These are phyloP conservation scores for Mystacides longicornis DNA, from an alignment of 2,888 invertebrate species.

Conservation along the genomic window DNA sequence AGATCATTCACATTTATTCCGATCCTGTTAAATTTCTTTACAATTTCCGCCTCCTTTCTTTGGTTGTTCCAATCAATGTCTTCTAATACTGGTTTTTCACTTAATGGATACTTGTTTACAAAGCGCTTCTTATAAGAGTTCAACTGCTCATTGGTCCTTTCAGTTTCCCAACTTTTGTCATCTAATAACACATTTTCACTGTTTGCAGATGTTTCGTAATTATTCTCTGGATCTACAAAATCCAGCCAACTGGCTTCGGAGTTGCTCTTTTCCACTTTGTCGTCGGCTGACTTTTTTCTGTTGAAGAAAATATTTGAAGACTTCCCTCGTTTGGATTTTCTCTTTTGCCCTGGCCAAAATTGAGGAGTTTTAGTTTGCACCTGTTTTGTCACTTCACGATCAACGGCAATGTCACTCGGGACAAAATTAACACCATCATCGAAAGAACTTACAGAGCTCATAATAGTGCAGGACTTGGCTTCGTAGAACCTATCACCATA, in stretches of 20 bases:
- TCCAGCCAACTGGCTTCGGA: constrained; percentile 8
- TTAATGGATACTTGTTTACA: neutral
- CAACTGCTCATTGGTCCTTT: neutral
- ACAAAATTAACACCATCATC: neutral
- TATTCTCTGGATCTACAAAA: neutral
- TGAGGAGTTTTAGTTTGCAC: neutral
- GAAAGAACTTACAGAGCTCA: neutral
- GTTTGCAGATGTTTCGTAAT: neutral
- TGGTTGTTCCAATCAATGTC: constrained; percentile 17
- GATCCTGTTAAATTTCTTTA: constrained; percentile 6
- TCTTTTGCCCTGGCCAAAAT: constrained; percentile 4
- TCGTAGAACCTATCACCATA: neutral
- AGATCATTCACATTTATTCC: constrained; percentile 15
- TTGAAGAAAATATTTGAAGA: neutral
- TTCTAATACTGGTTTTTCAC: neutral
- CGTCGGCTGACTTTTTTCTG: neutral
- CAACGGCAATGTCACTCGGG: neutral
- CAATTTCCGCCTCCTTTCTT: constrained; percentile 6
- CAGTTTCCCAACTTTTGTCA: neutral
- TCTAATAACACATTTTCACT: neutral
- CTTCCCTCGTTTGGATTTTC: neutral
- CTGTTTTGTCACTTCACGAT: neutral
- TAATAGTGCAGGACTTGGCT: neutral
- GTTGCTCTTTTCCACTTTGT: neutral
- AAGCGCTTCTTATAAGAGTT: constrained; percentile 7